Percentiles rank a stretch among this genome's conserved stretches.
Evolutionary conservation across 2,888 invertebrate species (phyloP).

Genomic region (Drosophila testacea): DNA sequence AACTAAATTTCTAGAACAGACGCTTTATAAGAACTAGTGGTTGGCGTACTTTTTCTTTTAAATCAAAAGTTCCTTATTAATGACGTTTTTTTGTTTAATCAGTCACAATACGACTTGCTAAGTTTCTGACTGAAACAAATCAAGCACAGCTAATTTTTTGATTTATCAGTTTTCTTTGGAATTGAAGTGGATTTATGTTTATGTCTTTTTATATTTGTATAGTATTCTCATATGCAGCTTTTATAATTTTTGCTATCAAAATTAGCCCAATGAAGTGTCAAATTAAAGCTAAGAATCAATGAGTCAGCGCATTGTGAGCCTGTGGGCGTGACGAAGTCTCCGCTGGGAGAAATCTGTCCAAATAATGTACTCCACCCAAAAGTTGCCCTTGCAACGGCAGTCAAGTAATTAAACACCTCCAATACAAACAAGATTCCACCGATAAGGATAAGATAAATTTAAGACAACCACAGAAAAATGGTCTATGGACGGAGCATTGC

Average conservation of each 20-base stretch:
- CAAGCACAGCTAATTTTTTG: neutral
- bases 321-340: conserved; percentile 34
- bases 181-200: neutral
- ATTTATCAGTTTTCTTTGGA: neutral
- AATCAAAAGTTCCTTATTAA: neutral
- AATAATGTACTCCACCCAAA: conserved; percentile 67
- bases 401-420: conserved; percentile 58
- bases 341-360: conserved; percentile 19
- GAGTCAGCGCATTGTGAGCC: conserved; percentile 26
- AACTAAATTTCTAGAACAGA: conserved; percentile 1
- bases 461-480: conserved; percentile 59
- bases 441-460: conserved; percentile 38
- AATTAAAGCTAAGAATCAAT: conserved; percentile 35
- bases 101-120: too few species aligned
- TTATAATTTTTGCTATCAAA: conserved; percentile 24
- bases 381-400: conserved; percentile 36
- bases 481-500: conserved; percentile 84
- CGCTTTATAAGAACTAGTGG: neutral
- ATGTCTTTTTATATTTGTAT: neutral
- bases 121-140: neutral
- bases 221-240: neutral
- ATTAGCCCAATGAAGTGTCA: conserved; percentile 63
- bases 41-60: neutral
- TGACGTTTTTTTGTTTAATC: neutral
- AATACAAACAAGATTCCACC: conserved; percentile 28